These are phyloP conservation scores for Tanypteryx hageni DNA, from an alignment of 2,888 invertebrate species.

Conservation along the genomic window DNA sequence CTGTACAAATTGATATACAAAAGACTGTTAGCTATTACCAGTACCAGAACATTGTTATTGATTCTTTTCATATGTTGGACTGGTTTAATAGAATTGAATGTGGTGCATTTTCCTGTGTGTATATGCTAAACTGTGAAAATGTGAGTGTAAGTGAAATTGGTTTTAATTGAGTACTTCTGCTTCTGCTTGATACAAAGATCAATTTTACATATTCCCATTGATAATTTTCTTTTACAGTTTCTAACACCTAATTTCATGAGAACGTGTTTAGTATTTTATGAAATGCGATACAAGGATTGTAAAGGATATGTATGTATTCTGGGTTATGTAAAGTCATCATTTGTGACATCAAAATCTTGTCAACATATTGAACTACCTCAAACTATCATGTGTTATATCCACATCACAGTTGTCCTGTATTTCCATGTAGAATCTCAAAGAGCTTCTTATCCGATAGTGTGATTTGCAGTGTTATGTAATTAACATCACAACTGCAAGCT, in stretches of 20 bases:
- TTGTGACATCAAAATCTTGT: constrained; percentile 49
- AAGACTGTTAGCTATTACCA: constrained; percentile 63
- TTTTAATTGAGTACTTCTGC: constrained; percentile 1
- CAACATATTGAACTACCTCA: constrained; percentile 55
- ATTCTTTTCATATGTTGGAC: constrained; percentile 54
- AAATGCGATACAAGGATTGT: constrained; percentile 33
- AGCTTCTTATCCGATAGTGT: constrained; percentile 53
- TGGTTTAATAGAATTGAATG: constrained; percentile 40
- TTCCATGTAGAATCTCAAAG: constrained; percentile 60
- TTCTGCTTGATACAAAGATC: not conserved
- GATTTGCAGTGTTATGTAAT: constrained; percentile 32
- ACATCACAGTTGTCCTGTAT: constrained; percentile 57
- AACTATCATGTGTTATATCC: constrained; percentile 44
- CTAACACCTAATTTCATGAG: constrained; percentile 1
- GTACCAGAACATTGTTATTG: constrained; percentile 36
- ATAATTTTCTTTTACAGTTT: constrained; percentile 27
- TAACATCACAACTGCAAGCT: not conserved
- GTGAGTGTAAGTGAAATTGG: not conserved
- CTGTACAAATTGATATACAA: constrained; percentile 60
- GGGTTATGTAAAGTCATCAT: constrained; percentile 38
- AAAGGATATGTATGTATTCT: constrained; percentile 53
- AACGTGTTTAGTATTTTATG: constrained; percentile 31
- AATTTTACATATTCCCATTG: not conserved
- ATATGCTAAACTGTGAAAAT: constrained; percentile 12
- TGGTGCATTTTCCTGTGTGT: constrained; percentile 39